Base-by-base conservation (phyloP, 2,113 vertebrate species). In the Trachemys scripta region DNA sequence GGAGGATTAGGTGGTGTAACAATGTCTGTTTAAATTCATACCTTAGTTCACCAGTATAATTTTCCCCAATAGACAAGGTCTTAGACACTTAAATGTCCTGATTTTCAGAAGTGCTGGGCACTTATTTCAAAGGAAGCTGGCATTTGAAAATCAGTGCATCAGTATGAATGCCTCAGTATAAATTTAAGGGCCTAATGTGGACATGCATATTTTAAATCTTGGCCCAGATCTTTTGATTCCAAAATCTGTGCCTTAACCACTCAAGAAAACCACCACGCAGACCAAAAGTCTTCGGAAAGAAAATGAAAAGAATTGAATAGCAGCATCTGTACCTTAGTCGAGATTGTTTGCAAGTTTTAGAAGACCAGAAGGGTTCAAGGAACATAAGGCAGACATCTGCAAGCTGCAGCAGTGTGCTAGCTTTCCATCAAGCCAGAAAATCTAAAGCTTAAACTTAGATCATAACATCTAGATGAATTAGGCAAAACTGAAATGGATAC, bases 1-100 rank as follows among this genome's bases (percentile, higher is more conserved):
- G 3, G 19, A 3, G 2, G 2, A 0, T 42, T 4, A 56, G 17
- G 2, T 27, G 3, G 25, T n/a, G 9, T 2, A 84, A 27, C 1
- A 14, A 10, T 2, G 7, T 80, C 57, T 35, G 7, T 0, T 1
- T 6, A 69, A 5, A 29, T 62, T 49, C 51, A 84, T 25, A 10
- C 9, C 56, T 57, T 57, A 25, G 56, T 57, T 57, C 12, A 75
- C 24, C 2, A 5, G 5, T 17, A 0, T 82, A 2, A 29, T 45
- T 90, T 95, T 76, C 3, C 8, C 1, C 10, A 3, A 4, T 27
- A 79, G 1, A 88, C 93, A 93, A 82, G 1, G 1, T 1, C 87
- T 84, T 85, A 85, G 3, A 29, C 8, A 25, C 0, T 2, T 89
- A n/a, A 65, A 83, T 86, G 81, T 1, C 11, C 88, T 82, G 0